Evolutionary conservation across 2,113 vertebrate genomes (phyloP).

Genomic region (Cavia porcellus): DNA sequence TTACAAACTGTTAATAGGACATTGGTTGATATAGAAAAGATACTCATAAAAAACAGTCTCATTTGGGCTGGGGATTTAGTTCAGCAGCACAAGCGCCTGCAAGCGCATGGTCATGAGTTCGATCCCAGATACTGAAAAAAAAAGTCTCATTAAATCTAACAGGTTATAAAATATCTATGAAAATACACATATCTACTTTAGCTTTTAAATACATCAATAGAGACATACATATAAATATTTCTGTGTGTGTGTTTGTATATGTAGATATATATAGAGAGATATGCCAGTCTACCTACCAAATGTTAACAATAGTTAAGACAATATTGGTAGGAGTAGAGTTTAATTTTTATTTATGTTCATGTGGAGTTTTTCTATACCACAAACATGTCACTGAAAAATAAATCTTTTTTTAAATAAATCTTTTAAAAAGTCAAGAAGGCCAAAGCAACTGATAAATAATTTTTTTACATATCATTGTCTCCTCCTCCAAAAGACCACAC

Average conservation of each 20-base stretch:
- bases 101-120: no score
- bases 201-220: constrained; percentile 28
- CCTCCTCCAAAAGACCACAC: constrained; percentile 94
- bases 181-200: not conserved
- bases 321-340: constrained; percentile 10
- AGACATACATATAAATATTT: constrained; percentile 24
- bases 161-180: not conserved
- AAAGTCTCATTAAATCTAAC: not conserved
- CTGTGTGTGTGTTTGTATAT: not conserved
- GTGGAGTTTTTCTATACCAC: constrained; percentile 28
- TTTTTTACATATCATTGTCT: constrained; percentile 90
- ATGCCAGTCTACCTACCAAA: not conserved
- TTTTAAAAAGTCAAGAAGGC: not conserved
- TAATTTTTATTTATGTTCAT: constrained; percentile 45
- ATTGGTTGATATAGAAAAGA: constrained; percentile 16
- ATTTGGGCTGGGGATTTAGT: no score
- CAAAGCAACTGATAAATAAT: not conserved
- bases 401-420: not conserved
- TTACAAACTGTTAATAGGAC: constrained; percentile 14
- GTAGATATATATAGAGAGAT: no score
- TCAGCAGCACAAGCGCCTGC: no score
- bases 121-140: no score
- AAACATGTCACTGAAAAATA: not conserved
- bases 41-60: not conserved
- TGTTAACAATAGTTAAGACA: constrained; percentile 53